Base-by-base conservation (phyloP, 2,797 vertebrate genomes). In the Enteromius radiatus region DNA sequence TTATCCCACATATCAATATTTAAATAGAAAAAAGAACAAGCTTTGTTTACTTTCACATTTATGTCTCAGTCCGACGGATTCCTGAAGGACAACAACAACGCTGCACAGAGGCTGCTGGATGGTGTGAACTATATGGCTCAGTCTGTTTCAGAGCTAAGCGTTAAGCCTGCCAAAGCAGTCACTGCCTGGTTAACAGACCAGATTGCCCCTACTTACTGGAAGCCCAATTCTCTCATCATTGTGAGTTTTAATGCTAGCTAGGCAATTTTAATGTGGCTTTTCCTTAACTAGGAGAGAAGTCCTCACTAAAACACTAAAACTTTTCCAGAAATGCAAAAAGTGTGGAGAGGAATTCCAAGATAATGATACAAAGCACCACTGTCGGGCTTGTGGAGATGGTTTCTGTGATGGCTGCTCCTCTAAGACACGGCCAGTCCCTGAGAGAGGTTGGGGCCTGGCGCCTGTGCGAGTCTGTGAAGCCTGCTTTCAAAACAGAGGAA, bases 111-210 rank as follows among this genome's bases (percentile, higher is more conserved):
- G 89, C 90, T 99, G 84, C 89, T 99, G 91, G 98, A 99, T 1
- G 98, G 98, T 69, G 96, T 99, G 92, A 99, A 96, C 92, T 98
- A 96, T 91, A 97, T 99, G 94, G 97, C 98, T n/a, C 98, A 99
- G 76, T 99, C 97, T 0, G 97, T 99, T 84, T 98, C 98, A 2
- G 98, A 99, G 90, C 96, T 99, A 82, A 98, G 98, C 81, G 95
- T 99, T 49, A 98, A 97, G 89, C 98, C 98, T 54, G 98, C 98
- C 87, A 99, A 99, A 93, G 97, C 97, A 0, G 96, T 99, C 87
- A 98, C 98, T 0, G 98, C 97, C 76, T 99, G 98, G 98, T 91
- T 99, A 43, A 99, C 98, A 0, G 98, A 99, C 90, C 98, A 98
- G 94, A 99, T 99, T 17, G 98, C 98, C 7, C 98, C 98, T 3